Base-by-base conservation (phyloP, 2,797 vertebrate species). In the Columba guinea region DNA sequence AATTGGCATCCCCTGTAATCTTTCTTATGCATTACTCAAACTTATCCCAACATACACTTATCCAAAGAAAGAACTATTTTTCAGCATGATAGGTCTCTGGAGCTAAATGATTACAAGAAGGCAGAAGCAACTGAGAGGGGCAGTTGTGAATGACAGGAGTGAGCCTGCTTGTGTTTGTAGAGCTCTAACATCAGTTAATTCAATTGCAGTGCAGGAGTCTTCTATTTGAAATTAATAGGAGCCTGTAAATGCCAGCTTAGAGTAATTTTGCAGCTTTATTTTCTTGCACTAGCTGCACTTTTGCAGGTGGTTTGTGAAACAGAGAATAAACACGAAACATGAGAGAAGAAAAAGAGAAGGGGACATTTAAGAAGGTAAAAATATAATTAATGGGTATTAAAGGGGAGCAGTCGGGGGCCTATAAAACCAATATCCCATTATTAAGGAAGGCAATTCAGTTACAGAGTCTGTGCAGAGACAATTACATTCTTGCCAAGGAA, bases 391-490 rank as follows among this genome's bases (percentile, higher is more conserved):
- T 78, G 92, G 32, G 48, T 77, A 85, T 71, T 83, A 89, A 83
- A 94, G 65, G 55, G 65, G 55, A 92, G 62, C 51, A 73, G 91
- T 87, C 58, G 75, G 73, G 62, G 87, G 51, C 79, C 79, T 68
- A 76, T 73, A 93, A 94, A 93, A 35, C 58, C 58, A 75, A 86
- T 76, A 94, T 84, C 28, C 82, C 67, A 92, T 79, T 86, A 96
- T 84, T 94, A 94, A 89, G 79, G 58, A 76, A 89, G 46, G 82
- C 82, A 96, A 94, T 95, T 88, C 48, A 86, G 94, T 96, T 89
- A 95, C 13, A 89, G 78, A 95, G 62, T 58, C 79, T 86, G 85
- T 79, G 87, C 69, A 78, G 79, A 92, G 87, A 82, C 87, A 95
- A 91, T 94, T 88, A 69, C 51, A 81, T 76, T 86, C 87, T 65